phyloP scores from a whole-genome alignment of 2,888 invertebrate species.

The Megaustenia siamemsis region DNA sequence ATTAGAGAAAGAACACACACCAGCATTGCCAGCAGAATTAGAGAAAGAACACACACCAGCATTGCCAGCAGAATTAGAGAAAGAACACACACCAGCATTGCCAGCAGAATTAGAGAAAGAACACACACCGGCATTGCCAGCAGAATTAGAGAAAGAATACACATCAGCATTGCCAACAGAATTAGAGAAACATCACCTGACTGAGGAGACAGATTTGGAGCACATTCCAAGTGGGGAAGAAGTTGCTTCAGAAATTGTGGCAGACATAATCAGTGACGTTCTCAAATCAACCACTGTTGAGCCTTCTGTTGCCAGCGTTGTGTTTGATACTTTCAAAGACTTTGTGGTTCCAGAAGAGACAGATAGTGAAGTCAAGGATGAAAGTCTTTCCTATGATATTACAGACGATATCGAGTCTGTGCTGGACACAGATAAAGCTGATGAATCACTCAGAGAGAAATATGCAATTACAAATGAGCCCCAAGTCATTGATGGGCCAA shows the following conservation, averaged over 20 bases:
- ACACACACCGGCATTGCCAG: neutral
- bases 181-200: neutral
- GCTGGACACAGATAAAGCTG: slow-evolving; percentile 12
- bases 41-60: neutral
- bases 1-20: neutral
- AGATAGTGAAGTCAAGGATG: neutral
- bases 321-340: slow-evolving; percentile 76
- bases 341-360: slow-evolving; percentile 59
- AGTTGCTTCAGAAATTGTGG: slow-evolving; percentile 67
- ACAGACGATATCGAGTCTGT: slow-evolving; percentile 29
- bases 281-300: slow-evolving; percentile 73
- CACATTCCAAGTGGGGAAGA: slow-evolving; percentile 28
- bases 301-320: slow-evolving; percentile 78
- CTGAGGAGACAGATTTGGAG: neutral
- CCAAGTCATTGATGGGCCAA: neutral
- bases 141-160: neutral
- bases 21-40: neutral
- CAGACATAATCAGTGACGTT: slow-evolving; percentile 78
- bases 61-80: neutral
- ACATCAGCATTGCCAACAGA: neutral
- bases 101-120: neutral
- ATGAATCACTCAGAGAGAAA: neutral
- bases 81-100: neutral
- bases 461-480: neutral
- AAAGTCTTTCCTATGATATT: slow-evolving; percentile 26